Conservation (phyloP, 2,113 vertebrate species). For the Ctenodactylus gundi region DNA sequence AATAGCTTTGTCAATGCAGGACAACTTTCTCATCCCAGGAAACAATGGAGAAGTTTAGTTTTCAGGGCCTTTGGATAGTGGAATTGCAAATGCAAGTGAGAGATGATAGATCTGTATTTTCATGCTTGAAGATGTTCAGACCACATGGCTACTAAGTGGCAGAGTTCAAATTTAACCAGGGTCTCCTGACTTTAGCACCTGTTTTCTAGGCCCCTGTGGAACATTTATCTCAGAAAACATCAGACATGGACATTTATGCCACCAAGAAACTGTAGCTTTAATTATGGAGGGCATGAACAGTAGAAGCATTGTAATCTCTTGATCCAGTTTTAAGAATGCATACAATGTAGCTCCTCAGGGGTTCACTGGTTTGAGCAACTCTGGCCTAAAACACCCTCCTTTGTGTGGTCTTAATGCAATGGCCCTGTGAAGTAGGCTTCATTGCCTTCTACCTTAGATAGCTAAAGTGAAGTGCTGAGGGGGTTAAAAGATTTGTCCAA, state of each 20-base stretch:
- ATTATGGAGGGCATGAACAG: not conserved
- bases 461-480: not conserved
- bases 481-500: too few species aligned
- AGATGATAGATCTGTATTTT: not conserved
- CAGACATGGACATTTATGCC: not conserved
- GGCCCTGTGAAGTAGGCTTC: not conserved
- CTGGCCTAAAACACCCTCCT: not conserved
- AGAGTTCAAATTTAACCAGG: not conserved
- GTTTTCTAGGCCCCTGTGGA: not conserved
- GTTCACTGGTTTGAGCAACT: not conserved
- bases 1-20: not conserved
- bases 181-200: not conserved
- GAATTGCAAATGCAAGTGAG: not conserved
- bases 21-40: not conserved
- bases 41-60: not conserved
- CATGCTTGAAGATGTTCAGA: not conserved
- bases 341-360: not conserved
- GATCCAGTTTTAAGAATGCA: not conserved
- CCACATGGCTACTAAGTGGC: not conserved
- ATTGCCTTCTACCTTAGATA: not conserved
- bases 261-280: not conserved
- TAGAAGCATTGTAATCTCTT: not conserved
- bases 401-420: not conserved
- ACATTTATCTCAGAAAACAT: not conserved
- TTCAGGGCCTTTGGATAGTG: not conserved